Base-by-base conservation (phyloP, 2,888 invertebrate species). In the Pandemis cinnamomeana region DNA sequence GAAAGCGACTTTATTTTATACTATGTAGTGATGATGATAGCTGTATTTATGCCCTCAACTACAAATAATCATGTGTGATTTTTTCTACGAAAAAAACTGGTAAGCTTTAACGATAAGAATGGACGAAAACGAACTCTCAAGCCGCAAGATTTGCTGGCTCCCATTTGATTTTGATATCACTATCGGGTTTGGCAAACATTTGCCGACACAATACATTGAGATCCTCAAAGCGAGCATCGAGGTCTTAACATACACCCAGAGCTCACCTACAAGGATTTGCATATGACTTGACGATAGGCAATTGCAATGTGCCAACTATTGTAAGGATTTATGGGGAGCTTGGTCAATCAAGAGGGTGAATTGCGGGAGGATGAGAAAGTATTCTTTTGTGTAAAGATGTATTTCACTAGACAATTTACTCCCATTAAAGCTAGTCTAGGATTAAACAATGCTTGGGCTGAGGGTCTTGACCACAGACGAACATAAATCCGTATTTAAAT, bases 271-370 rank as follows among this genome's bases (percentile, higher is more conserved):
- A 55, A 2, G 53, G 0, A 66, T 51, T 66, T 66, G 66, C 66
- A 66, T 66, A 66, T 62, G 48, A 66, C 27, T 64, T 64, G 63
- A 48, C 36, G 13, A 51, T 51, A 51, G 66, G 44, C 63, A 63
- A 63, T 63, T 20, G 63, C 10, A 44, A 8, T 44, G 15, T 3
- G 8, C 44, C 15, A 15, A 51, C 51, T 7, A 51, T 51, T 51
- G 51, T n/a, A 6, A 13, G n/a, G 51, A 51, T 51, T 55, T 55
- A 7, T 7, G 7, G 53, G 53, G 20, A 8, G 15, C n/a, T 51
- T 51, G 51, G 51, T 51, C n/a, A n/a, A 51, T 51, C 51, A 51
- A 13, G n/a, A 51, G 11, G 13, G 51, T n/a, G n/a, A 10, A n/a
- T n/a, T 1, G n/a, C n/a, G 0, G n/a, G 51, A 36, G 27, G 5